A percentile compares a stretch with the other conserved stretches of the same genome.
These are phyloP conservation scores for Actias luna DNA, from an alignment of 2,888 invertebrate species.

Conservation along the genomic window DNA sequence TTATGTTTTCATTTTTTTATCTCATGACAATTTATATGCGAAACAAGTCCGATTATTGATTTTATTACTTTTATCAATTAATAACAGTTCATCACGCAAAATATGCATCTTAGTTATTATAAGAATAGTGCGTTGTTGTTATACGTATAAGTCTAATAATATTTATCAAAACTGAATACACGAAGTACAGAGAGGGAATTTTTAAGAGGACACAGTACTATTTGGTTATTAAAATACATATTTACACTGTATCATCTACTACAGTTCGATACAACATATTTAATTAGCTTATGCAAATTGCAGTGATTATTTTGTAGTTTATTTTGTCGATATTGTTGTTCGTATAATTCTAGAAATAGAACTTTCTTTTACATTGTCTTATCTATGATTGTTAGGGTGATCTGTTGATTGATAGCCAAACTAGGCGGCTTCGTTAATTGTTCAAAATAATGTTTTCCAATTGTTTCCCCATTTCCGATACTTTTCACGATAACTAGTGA, in stretches of 20 bases:
- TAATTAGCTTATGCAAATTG: too few species aligned
- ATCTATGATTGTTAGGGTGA: too few species aligned
- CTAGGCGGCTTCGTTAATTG: not conserved
- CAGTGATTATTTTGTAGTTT: too few species aligned
- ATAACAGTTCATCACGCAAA: constrained; percentile 14
- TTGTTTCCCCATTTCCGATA: constrained; percentile 29
- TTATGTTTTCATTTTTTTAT: constrained; percentile 23
- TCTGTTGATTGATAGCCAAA: not conserved
- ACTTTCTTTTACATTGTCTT: too few species aligned
- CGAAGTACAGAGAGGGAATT: too few species aligned
- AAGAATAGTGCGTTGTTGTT: not conserved
- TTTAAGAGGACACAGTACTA: too few species aligned
- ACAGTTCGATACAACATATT: too few species aligned
- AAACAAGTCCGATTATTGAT: constrained; percentile 23
- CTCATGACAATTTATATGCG: constrained; percentile 25
- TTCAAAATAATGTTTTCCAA: constrained; percentile 21
- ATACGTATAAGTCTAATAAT: too few species aligned
- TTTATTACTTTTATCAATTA: constrained; percentile 9
- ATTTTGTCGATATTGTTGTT: not conserved
- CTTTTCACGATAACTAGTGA: constrained; percentile 21
- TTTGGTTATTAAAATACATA: too few species aligned
- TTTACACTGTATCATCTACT: too few species aligned
- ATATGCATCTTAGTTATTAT: not conserved
- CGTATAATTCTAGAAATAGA: too few species aligned
- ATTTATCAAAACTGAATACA: too few species aligned